Evolutionary conservation across 2,797 vertebrate species (phyloP).

Genomic region (Phalanger gymnotis): DNA sequence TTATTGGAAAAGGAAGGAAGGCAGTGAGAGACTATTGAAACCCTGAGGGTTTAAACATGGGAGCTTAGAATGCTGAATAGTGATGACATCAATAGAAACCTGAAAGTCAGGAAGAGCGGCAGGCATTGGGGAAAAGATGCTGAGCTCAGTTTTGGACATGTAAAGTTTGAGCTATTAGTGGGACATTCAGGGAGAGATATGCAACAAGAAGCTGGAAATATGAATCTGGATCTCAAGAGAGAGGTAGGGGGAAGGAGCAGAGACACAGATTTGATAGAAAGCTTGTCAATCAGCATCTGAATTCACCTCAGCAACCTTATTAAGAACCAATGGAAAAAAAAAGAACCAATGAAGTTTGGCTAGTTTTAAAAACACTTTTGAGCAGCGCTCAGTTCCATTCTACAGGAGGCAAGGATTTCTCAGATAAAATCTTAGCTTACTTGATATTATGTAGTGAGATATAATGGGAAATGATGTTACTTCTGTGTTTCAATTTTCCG

Average conservation of each 20-base stretch:
- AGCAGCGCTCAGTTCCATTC: slow-evolving; percentile 25
- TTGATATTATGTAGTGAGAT: slow-evolving; percentile 71
- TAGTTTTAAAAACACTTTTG: slow-evolving; percentile 60
- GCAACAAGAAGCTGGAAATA: not conserved
- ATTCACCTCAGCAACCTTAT: not conserved
- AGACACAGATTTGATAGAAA: not conserved
- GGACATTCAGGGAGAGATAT: not conserved
- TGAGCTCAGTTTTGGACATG: not conserved
- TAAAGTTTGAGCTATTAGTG: not conserved
- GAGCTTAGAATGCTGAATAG: not conserved
- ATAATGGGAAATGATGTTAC: slow-evolving; percentile 61
- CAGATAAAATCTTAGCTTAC: slow-evolving; percentile 54
- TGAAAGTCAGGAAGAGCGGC: not conserved
- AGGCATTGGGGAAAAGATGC: not conserved
- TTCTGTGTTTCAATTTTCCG: slow-evolving; percentile 67
- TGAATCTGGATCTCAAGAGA: not conserved
- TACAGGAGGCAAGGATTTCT: slow-evolving; percentile 61
- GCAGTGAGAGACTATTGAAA: not conserved
- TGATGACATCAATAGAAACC: not conserved
- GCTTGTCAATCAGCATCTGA: slow-evolving; percentile 48
- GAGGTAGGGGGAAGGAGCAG: not conserved
- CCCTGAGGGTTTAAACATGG: not conserved
- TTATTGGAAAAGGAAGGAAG: not conserved
- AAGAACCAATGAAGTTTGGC: slow-evolving; percentile 68
- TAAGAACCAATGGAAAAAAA: slow-evolving; percentile 66